These are phyloP conservation scores for Nomada flava DNA, from an alignment of 2,888 invertebrate genomes.

Conservation along the genomic window DNA sequence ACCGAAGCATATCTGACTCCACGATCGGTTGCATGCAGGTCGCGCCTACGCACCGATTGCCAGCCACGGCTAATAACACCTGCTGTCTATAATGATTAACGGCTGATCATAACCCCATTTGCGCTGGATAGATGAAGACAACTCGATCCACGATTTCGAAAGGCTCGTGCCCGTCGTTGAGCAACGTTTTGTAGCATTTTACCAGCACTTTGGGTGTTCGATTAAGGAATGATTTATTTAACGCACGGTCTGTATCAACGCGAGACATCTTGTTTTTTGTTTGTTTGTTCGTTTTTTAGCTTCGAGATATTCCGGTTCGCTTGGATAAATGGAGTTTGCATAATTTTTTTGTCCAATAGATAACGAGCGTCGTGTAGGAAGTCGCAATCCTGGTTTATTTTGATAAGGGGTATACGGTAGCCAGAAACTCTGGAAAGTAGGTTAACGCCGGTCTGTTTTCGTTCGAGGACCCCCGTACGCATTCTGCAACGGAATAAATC, in stretches of 20 bases:
- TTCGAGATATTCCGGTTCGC: no score
- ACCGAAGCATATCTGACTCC: conserved; percentile 31
- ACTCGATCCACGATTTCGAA: conserved; percentile 37
- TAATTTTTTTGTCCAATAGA: background rate
- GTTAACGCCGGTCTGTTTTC: conserved; percentile 41
- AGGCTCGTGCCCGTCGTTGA: background rate
- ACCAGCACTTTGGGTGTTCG: background rate
- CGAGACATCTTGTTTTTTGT: no score
- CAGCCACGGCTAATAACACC: conserved; percentile 53
- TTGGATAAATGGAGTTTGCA: no score
- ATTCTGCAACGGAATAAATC: conserved; percentile 61
- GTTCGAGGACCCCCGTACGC: conserved; percentile 38
- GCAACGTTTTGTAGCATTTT: background rate
- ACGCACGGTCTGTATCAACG: background rate
- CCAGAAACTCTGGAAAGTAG: conserved; percentile 39
- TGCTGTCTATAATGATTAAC: conserved; percentile 59
- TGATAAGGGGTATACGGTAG: background rate
- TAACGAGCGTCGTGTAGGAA: background rate
- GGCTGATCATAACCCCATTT: conserved; percentile 47
- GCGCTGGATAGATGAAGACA: conserved; percentile 28
- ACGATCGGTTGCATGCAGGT: conserved; percentile 50
- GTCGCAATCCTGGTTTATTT: background rate
- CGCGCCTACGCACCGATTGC: conserved; percentile 43
- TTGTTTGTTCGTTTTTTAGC: no score
- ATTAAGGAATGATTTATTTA: background rate